Percentiles rank a stretch among this genome's conserved stretches.
Evolutionary conservation across 2,888 invertebrate genomes (phyloP).

Genomic region (Ormyrus nitidulus): DNA sequence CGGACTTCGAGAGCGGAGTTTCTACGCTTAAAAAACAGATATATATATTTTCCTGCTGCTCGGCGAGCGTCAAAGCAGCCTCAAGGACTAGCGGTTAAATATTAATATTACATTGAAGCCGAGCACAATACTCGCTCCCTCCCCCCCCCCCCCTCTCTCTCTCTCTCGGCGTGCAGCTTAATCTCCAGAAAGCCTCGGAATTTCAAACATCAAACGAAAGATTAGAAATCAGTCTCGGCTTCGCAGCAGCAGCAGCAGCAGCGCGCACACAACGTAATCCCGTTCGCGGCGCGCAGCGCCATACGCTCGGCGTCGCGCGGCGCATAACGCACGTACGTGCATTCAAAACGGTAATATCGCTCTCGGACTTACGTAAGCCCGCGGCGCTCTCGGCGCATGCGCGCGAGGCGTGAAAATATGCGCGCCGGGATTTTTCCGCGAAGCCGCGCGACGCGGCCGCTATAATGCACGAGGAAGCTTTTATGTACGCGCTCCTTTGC

Average conservation of each 20-base stretch:
- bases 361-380: constrained; percentile 16
- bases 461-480: not conserved
- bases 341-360: constrained; percentile 26
- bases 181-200: constrained; percentile 23
- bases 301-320: not conserved
- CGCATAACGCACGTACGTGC: not conserved
- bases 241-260: no score
- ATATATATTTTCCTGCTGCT: no score
- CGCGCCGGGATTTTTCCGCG: constrained; percentile 32
- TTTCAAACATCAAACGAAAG: constrained; percentile 30
- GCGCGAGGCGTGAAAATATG: constrained; percentile 43
- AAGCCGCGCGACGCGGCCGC: not conserved
- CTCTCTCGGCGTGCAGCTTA: not conserved
- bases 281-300: no score
- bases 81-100: no score
- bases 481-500: not conserved
- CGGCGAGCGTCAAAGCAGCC: no score
- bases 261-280: no score
- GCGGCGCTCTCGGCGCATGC: not conserved
- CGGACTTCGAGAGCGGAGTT: no score
- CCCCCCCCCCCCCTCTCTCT: not conserved
- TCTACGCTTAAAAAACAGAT: no score
- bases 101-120: not conserved
- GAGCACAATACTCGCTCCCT: not conserved
- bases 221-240: constrained; percentile 38